Evolutionary conservation across 1,140 invertebrate species (phyloP), one percentile per base, ranked within the genome.

Genomic region (Zaprionus ghesquierei): DNA sequence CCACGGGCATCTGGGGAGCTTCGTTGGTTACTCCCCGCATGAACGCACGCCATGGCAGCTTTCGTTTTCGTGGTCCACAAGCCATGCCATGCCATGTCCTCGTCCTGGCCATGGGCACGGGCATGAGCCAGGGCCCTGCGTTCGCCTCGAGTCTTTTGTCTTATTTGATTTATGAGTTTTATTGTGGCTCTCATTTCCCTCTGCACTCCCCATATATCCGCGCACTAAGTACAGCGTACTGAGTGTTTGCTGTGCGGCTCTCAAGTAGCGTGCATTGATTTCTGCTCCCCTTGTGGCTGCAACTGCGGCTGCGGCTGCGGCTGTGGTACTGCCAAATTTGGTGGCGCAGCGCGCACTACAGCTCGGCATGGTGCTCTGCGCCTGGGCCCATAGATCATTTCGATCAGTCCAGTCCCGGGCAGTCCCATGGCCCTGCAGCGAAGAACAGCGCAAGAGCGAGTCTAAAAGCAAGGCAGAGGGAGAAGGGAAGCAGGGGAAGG

Each of bases 121-220:
- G 41, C 41, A 18, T 46, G 41, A 22, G 41, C 18, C 20, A 12
- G 41, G 41, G 69, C 81, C 76, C 68, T 86, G 82, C 82, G 82
- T 87, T 87, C 72, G 82, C 84, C 84, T 69, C 84, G 69, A 89
- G 84, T 89, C 79, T 89, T 89, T 89, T 89, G 84, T 89, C 85
- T 89, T 72, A 77, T 89, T 89, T 89, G 84, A 89, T 89, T 89
- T 89, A 89, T 89, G 84, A 84, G 84, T 89, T 89, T 89, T 89
- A 89, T 89, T 89, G 84, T 89, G 75, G 73, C 71, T 70, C 65
- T 53, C 33, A 44, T 41, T 27, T 44, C 33, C 33, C 22, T 18
- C 33, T 29, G n/a, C 50, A 55, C 72, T 69, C 49, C 58, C 56
- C 38, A 9, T n/a, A 25, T n/a, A 33, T 22, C 20, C n/a, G 33